phyloP scores from a whole-genome alignment of 1,140 invertebrate species.

The Bombus breviceps region DNA sequence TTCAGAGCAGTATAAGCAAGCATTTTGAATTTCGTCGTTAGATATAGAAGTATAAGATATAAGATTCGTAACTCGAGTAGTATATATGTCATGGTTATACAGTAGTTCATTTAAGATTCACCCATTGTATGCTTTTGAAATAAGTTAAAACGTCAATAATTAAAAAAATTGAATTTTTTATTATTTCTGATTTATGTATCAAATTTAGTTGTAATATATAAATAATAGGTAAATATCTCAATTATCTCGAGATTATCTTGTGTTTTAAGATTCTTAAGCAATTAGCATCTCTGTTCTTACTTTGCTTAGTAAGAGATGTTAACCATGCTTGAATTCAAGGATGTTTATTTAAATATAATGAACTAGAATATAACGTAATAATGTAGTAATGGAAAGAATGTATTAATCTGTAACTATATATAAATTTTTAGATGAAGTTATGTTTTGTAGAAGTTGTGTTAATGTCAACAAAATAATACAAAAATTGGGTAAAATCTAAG shows the following conservation, averaged over 20 bases:
- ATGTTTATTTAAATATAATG: neutral
- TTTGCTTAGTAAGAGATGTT: neutral
- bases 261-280: neutral
- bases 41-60: neutral
- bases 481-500: neutral
- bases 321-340: neutral
- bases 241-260: neutral
- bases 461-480: neutral
- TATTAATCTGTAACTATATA: neutral
- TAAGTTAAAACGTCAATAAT: neutral
- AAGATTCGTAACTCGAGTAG: neutral
- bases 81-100: neutral
- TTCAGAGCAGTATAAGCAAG: neutral
- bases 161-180: neutral
- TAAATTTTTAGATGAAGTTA: neutral
- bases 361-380: neutral
- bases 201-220: neutral
- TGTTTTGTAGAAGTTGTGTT: neutral
- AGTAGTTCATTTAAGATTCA: slow-evolving; percentile 3
- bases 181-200: neutral
- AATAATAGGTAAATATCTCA: neutral
- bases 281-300: no score
- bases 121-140: neutral
- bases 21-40: slow-evolving; percentile 25
- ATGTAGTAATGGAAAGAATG: neutral